phyloP scores from a whole-genome alignment of 2,888 invertebrate genomes.

The Hypercompe scribonia region DNA sequence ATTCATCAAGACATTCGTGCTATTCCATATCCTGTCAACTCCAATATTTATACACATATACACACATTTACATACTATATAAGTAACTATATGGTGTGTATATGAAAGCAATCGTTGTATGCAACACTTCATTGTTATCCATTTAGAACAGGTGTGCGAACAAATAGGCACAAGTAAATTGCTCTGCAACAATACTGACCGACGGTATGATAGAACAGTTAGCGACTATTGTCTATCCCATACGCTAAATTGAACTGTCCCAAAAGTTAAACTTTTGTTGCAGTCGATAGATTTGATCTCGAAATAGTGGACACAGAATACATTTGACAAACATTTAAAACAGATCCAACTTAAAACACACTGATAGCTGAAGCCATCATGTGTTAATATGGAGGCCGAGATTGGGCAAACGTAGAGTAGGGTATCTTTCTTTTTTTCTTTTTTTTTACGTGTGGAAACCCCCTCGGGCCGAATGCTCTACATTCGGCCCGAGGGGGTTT shows the following conservation, averaged over 20 bases:
- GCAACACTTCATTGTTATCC: constrained; percentile 31
- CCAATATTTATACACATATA: not conserved
- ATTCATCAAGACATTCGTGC: constrained; percentile 9
- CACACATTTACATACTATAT: too few relatives aligned
- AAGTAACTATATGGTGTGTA: constrained; percentile 19
- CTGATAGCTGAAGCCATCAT: too few relatives aligned
- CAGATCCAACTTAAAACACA: too few relatives aligned
- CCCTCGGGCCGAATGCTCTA: too few relatives aligned
- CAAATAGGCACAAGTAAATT: constrained; percentile 50
- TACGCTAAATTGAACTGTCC: constrained; percentile 69
- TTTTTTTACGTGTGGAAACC: too few relatives aligned
- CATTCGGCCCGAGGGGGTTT: too few relatives aligned
- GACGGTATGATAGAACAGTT: constrained; percentile 65
- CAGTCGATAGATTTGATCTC: constrained; percentile 26
- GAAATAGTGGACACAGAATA: too few relatives aligned
- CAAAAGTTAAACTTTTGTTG: constrained; percentile 32
- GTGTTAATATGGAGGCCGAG: too few relatives aligned
- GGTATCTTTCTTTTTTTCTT: too few relatives aligned
- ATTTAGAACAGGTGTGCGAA: constrained; percentile 38
- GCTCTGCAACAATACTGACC: constrained; percentile 50
- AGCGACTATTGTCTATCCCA: constrained; percentile 65
- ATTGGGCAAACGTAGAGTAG: too few relatives aligned
- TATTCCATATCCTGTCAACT: constrained; percentile 11
- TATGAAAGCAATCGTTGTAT: constrained; percentile 4
- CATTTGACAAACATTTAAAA: too few relatives aligned